Evolutionary conservation across 2,113 vertebrate species (phyloP), one percentile per base, ranked within the genome.

Genomic region (Rhabdomys dilectus): DNA sequence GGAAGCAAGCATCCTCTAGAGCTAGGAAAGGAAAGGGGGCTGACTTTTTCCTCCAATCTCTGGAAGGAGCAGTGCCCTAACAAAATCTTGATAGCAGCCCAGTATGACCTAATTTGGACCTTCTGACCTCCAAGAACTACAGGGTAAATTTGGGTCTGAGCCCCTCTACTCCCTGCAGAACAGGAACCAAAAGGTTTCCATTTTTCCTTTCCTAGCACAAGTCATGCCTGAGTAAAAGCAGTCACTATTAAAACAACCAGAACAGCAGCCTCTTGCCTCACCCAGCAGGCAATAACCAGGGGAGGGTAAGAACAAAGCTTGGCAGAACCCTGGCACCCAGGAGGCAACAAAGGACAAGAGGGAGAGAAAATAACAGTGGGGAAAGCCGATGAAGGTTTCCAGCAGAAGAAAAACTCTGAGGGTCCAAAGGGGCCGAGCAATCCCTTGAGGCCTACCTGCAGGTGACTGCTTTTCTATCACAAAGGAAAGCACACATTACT

Each of bases 181-280:
- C 1, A 45, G 73, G 77, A 73, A 26, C 16, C 5, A 29, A 48
- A 7, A 29, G 48, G 51, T 91, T 48, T 39, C 82, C 62, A 62
- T 51, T 11, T 7, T 29, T 88, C 78, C 78, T 34, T 75, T 53
- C 80, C 68, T 39, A 92, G 58, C 7, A 58, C 85, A 7, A 6
- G 39, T n/a, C 78, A 21, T 1, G 81, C 48, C 82, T 66, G 66
- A 42, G n/a, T 95, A 80, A 95, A 70, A 87, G 73, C 36, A 60
- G 39, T 66, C 53, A 53, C 13, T 45, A 36, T 22, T 42, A 53
- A 93, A 73, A 90, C 58, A n/a, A 60, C 36, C 91, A n/a, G 87
- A 66, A 70, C 39, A 13, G 75, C 13, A 22, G 60, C 94, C 93
- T 94, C 95, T 91, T 56, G 93, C 86, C 89, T 58, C 21, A 2